Evolutionary conservation across 1,140 invertebrate genomes (phyloP), one percentile per base, ranked within the genome.

Genomic region (Polypedilum vanderplanki): DNA sequence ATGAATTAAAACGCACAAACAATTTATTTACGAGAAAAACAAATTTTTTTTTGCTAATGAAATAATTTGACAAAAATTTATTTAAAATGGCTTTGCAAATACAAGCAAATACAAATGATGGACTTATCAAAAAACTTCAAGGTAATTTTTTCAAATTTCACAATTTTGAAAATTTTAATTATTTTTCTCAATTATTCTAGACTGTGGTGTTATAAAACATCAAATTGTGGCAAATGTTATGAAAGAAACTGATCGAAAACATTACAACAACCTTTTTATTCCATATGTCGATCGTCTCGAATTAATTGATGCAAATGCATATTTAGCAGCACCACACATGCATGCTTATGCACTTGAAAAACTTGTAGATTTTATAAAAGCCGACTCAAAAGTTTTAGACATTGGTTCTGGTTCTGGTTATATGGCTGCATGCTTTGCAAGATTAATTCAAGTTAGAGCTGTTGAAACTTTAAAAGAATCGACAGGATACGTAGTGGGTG

Each of bases 271-370:
- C 7, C 12, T 65, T 17, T 9, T 17, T 79, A 90, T 90, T 84
- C 90, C 95, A 1, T 98, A 98, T 79, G 87, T 91, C 79, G 96
- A 98, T 85, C 87, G 93, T 41, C 96, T 96, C 0, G 95, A 95
- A 83, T 86, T 88, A 41, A 96, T 96, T 79, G 93, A 93, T 57
- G 94, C 87, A 82, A 91, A 92, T 64, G 97, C 95, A 3, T 98
- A 97, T 0, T 98, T 98, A 75, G 96, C 94, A 87, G 97, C 97
- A 75, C 97, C 97, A 73, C 97, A 99, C 84, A 99, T 99, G 97
- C 97, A 99, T 86, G 96, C 95, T 12, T 91, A 96, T 87, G 96
- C 96, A 73, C 85, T 99, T n/a, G 78, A 95, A 98, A 86, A 85
- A 91, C 73, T 85, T 99, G 75, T 89, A 91, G 79, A 33, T 33